Percentiles rank a stretch among this genome's conserved stretches.
These are phyloP conservation scores for Charaxes varanes DNA, from an alignment of 1,140 invertebrate genomes.

Conservation along the genomic window DNA sequence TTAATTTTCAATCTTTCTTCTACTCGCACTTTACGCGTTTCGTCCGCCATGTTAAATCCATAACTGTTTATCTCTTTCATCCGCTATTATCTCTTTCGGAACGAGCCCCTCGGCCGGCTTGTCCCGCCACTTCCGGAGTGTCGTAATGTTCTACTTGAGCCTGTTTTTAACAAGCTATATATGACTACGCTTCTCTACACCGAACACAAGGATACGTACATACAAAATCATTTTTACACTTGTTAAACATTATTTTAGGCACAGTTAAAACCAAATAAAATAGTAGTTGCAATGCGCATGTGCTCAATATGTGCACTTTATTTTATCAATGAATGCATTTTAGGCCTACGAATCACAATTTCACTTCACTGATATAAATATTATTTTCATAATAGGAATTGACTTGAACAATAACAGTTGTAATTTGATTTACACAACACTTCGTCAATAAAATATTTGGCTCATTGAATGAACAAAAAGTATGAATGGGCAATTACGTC, in stretches of 20 bases:
- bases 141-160: conserved; percentile 70
- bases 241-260: conserved; percentile 10
- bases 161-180: conserved; percentile 46
- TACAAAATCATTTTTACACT: conserved; percentile 14
- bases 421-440: conserved; percentile 44
- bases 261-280: conserved; percentile 33
- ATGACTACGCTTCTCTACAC: conserved; percentile 33
- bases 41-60: conserved; percentile 90
- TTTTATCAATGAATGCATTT: conserved; percentile 66
- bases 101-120: conserved; percentile 69
- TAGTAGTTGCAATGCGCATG: conserved; percentile 57
- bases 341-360: conserved; percentile 27
- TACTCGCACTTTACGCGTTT: conserved; percentile 87
- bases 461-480: conserved; percentile 68
- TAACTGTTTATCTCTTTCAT: conserved; percentile 76
- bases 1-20: conserved; percentile 91
- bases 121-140: conserved; percentile 73
- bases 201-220: conserved; percentile 29
- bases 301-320: conserved; percentile 52
- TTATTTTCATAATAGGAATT: conserved; percentile 12
- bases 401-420: conserved; percentile 23
- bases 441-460: conserved; percentile 53
- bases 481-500: conserved; percentile 73
- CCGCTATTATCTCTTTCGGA: conserved; percentile 73
- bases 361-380: conserved; percentile 32